These are phyloP conservation scores for Rhopalosiphum padi DNA, from an alignment of 1,140 invertebrate species.

Conservation along the genomic window DNA sequence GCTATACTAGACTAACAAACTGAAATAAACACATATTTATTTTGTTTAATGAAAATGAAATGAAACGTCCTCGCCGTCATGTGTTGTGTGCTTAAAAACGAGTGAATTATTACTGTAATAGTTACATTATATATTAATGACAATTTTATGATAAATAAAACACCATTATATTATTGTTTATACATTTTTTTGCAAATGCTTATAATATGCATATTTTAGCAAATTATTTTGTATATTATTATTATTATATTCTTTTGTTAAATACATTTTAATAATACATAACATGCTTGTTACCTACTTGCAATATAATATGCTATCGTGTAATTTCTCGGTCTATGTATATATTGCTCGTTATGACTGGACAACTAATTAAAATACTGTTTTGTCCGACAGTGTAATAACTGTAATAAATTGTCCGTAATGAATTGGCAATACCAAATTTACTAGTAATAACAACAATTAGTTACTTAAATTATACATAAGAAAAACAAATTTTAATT, in stretches of 20 bases:
- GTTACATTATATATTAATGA: not conserved
- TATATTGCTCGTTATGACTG: too few species aligned
- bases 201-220: not conserved
- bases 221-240: not conserved
- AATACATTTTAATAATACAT: not conserved
- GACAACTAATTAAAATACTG: too few species aligned
- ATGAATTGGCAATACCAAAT: too few species aligned
- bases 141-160: not conserved
- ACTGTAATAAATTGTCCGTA: too few species aligned
- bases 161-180: not conserved
- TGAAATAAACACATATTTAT: conserved; percentile 29
- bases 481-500: too few species aligned
- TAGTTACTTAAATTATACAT: too few species aligned
- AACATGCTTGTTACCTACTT: too few species aligned
- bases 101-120: not conserved
- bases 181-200: not conserved
- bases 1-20: not conserved
- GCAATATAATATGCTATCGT: too few species aligned
- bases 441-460: too few species aligned
- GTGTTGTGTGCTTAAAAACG: not conserved
- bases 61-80: not conserved
- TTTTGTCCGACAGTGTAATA: too few species aligned
- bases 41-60: conserved; percentile 17
- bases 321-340: too few species aligned
- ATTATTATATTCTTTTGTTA: not conserved